Evolutionary conservation across 2,888 invertebrate species (phyloP), one percentile per base, ranked within the genome.

Genomic region (Athalia cordata): DNA sequence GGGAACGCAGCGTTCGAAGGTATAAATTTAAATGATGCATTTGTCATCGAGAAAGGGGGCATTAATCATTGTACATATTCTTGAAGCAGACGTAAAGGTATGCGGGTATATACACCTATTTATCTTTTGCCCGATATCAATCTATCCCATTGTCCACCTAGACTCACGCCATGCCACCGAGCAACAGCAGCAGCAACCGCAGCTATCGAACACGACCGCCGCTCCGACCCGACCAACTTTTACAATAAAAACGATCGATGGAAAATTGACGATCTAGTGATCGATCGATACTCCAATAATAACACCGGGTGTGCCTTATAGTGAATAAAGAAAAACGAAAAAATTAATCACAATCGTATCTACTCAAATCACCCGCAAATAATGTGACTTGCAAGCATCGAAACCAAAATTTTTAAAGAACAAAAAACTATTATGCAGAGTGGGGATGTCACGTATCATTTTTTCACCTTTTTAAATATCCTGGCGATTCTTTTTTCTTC

Each of bases 71-170:
- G 64, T 15, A 7, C 3, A n/a, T 43, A 11, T 64, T 64, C 6
- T 43, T 15, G 6, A 4, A 47, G 47, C 4, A 15, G 8, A 15
- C 62, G 13, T 7, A 3, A 13, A 11, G 61, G 61, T 61, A 61
- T 61, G 61, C 61, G 61, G 15, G 9, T 13, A 9, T 59, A 11
- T 57, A 57, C 11, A 59, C 15, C n/a, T 59, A 59, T 59, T 13
- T 68, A 66, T 66, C 66, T 47, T 64, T 47, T 15, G 13, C 3
- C 29, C 68, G 68, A 29, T 68, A 68, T 68, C 52, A 6, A 57
- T 59, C 57, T 72, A 50, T 13, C 7, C 45, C 72, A 72, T 59
- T 57, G 59, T 72, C 59, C 45, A 59, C 59, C 47, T 59, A 7
- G 45, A 11, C n/a, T 5, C 57, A 45, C n/a, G 50, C 67, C 6